These are phyloP conservation scores for Onychorhynchus coronatus DNA, from an alignment of 2,113 vertebrate species.

Conservation along the genomic window DNA sequence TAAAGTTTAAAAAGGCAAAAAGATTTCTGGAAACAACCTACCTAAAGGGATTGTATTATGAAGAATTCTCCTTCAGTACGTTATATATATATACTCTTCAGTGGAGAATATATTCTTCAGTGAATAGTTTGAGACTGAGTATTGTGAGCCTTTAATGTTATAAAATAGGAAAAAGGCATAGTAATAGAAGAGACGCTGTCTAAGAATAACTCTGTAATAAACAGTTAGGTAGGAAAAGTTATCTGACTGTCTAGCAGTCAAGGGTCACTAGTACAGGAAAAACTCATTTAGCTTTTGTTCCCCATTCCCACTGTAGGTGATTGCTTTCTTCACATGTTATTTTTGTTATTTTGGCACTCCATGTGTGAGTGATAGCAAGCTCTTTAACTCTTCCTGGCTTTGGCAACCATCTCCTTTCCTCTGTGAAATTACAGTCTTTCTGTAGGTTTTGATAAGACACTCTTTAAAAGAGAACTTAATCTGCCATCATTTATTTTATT, in stretches of 20 bases:
- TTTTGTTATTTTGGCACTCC: background rate
- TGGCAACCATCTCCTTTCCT: background rate
- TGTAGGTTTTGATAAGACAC: background rate
- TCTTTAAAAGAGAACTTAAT: constrained; percentile 3
- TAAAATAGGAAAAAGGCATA: background rate
- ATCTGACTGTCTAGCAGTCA: background rate
- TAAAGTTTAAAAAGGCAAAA: background rate
- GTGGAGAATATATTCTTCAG: background rate
- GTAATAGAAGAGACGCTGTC: background rate
- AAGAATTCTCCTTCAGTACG: background rate
- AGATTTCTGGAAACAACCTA: background rate
- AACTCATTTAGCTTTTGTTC: constrained; percentile 32
- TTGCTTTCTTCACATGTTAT: background rate
- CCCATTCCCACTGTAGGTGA: background rate
- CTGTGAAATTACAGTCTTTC: background rate
- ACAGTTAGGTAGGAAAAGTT: background rate
- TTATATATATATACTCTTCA: background rate
- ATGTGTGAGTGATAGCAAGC: background rate
- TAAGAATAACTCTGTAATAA: background rate
- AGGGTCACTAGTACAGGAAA: background rate
- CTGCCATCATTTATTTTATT: constrained; percentile 4
- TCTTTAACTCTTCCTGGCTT: constrained; percentile 11
- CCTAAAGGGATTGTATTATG: background rate
- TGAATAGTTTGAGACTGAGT: background rate
- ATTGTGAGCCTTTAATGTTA: background rate